Percentiles rank a stretch among this genome's conserved stretches.
Evolutionary conservation across 2,113 vertebrate species (phyloP).

Genomic region (Ophiodon elongatus): DNA sequence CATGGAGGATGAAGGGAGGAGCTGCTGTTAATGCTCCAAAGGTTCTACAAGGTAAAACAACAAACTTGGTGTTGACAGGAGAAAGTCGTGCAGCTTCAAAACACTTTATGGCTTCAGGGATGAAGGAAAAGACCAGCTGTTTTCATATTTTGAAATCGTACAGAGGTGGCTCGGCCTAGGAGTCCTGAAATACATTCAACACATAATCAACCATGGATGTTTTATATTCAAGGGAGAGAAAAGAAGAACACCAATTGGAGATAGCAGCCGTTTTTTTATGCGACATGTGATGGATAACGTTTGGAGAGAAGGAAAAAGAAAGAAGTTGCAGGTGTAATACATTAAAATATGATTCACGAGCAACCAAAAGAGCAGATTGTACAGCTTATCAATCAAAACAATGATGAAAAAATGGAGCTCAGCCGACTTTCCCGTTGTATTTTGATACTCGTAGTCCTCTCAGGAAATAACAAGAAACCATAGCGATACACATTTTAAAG

Average conservation of each 20-base stretch:
- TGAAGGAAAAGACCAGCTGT: conserved; percentile 14
- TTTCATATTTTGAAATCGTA: conserved; percentile 34
- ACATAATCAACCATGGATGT: conserved; percentile 42
- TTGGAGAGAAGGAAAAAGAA: conserved; percentile 9
- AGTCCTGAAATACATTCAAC: conserved; percentile 34
- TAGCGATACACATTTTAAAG: conserved; percentile 38
- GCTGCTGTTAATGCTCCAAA: conserved; percentile 22
- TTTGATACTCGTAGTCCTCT: conserved; percentile 16
- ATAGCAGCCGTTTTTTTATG: not conserved
- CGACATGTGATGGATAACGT: conserved; percentile 24
- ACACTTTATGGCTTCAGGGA: conserved; percentile 49
- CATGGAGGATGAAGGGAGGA: conserved; percentile 23
- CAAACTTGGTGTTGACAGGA: conserved; percentile 41
- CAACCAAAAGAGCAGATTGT: not conserved
- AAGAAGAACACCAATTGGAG: conserved; percentile 19
- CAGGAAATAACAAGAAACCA: conserved; percentile 40
- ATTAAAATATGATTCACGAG: conserved; percentile 25
- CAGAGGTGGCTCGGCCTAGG: conserved; percentile 28
- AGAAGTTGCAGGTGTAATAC: conserved; percentile 39
- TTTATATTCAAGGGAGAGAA: conserved; percentile 44
- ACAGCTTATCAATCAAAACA: conserved; percentile 31
- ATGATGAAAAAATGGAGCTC: not conserved
- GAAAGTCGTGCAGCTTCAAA: conserved; percentile 44
- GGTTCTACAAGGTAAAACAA: conserved; percentile 41
- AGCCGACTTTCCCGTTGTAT: conserved; percentile 12